These are phyloP conservation scores for Trachops cirrhosus DNA, from an alignment of 2,797 vertebrate genomes.

Conservation along the genomic window DNA sequence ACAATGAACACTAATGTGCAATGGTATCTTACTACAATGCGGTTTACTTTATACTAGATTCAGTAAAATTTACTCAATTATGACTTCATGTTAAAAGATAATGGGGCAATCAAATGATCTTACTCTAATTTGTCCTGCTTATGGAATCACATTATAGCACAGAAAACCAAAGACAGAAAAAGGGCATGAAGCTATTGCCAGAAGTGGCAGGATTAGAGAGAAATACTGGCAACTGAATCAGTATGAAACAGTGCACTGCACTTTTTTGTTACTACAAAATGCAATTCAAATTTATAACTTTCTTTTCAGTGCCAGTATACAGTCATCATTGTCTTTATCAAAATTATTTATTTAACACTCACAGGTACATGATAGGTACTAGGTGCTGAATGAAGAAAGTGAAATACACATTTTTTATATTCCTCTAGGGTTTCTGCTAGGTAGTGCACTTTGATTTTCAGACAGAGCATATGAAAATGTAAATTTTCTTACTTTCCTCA, in stretches of 20 bases:
- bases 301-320: background rate
- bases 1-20: background rate
- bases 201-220: background rate
- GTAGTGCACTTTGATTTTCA: background rate
- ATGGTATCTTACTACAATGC: background rate
- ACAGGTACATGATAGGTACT: background rate
- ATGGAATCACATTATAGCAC: background rate
- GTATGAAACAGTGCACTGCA: background rate
- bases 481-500: background rate
- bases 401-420: background rate
- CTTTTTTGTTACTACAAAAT: background rate
- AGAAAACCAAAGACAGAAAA: background rate
- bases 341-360: constrained; percentile 48
- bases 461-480: background rate
- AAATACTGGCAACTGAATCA: background rate
- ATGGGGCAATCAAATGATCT: background rate
- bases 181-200: background rate
- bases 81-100: constrained; percentile 3
- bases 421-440: background rate
- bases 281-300: constrained; percentile 22
- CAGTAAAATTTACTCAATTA: constrained; percentile 6
- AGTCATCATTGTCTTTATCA: constrained; percentile 32
- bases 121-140: background rate
- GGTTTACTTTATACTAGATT: background rate
- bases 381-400: background rate